Evolutionary conservation across 2,113 vertebrate species (phyloP), one percentile per base, ranked within the genome.

Genomic region (Periophthalmodon schlosseri): DNA sequence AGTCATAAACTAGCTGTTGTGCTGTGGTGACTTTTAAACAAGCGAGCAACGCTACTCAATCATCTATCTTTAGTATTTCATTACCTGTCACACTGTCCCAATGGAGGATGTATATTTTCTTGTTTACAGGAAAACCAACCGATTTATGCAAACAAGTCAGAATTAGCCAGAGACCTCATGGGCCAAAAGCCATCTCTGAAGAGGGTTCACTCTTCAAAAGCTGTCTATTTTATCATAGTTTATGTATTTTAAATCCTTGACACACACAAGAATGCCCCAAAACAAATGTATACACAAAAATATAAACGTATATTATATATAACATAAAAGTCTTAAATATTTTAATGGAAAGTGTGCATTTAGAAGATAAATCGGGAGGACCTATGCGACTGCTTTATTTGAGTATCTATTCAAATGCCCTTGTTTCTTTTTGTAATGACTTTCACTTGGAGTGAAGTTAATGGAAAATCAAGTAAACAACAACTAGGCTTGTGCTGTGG

Each of bases 81-180:
- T 64, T 58, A 72, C 34, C 16, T 61, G 47, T 24, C 21, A 34
- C 56, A 75, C 64, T 82, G 74, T 80, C 74, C 72, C 34, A 63
- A 74, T 57, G 28, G 20, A 21, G 52, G 79, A 71, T 9, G 56
- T 18, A 18, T 20, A 63, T 69, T 58, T 63, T 49, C 70, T 2
- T 46, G 24, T 74, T 18, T 72, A 4, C 56, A 76, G 70, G 79
- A 56, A 79, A 90, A 82, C 75, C 23, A 70, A 80, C 0, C 16
- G 78, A 85, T 84, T 89, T 91, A 91, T 88, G 89, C 88, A 89
- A 87, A 47, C 75, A 74, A 82, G 80, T 76, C 72, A 74, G 70
- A 78, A 81, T 84, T 70, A 86, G 58, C 80, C 52, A 49, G 68
- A 76, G 65, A 81, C 52, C 56, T 68, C 73, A 33, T 4, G 24